Evolutionary conservation across 2,888 invertebrate species (phyloP).

Genomic region (Temnothorax rugatulus): DNA sequence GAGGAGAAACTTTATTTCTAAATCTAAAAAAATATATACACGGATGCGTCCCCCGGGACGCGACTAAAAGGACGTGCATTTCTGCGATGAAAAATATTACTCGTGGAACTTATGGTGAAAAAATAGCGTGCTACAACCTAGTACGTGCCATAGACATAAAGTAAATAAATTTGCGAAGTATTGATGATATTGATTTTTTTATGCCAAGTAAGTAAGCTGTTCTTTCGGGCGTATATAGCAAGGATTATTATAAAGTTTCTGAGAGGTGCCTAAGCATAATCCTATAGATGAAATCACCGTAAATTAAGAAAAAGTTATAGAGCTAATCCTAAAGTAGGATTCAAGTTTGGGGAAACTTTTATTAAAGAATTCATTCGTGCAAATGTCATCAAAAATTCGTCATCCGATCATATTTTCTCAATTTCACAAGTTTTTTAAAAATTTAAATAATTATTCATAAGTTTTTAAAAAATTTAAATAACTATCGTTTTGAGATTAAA

Average conservation of each 20-base stretch:
- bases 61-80: not conserved
- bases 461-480: not conserved
- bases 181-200: not conserved
- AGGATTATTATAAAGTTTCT: not conserved
- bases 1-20: not conserved
- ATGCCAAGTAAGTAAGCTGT: not conserved
- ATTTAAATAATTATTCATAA: not conserved
- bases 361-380: not conserved
- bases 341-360: constrained; percentile 11
- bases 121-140: not conserved
- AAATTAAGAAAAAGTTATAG: constrained; percentile 18
- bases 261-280: not conserved
- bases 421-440: not conserved
- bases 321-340: not conserved
- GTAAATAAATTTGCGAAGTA: not conserved
- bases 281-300: constrained; percentile 2
- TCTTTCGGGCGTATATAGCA: not conserved
- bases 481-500: not conserved
- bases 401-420: not conserved
- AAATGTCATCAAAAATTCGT: constrained; percentile 3
- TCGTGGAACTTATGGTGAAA: not conserved
- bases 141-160: not conserved
- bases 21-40: not conserved
- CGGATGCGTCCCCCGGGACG: not conserved
- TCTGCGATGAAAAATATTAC: not conserved